Base-by-base conservation (phyloP, 92 coral and sea anemone species). In the Actinostola sp. region DNA sequence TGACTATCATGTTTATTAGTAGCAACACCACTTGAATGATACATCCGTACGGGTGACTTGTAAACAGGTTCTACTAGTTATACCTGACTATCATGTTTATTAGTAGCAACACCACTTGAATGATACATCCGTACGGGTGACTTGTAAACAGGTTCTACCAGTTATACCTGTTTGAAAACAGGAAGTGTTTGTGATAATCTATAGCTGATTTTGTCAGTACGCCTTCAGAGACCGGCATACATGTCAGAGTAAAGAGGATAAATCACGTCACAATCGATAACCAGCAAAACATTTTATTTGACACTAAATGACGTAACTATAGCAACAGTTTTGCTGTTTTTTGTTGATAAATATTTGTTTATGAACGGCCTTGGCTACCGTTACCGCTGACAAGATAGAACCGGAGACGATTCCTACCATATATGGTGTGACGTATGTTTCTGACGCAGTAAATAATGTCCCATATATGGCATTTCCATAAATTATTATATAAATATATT, bases 401-500 rank as follows among this genome's bases (percentile, higher is more conserved):
- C 23, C 32, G 28, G 11, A 50, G 29, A 25, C 56, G 0, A 46
- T 3, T 34, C 45, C 43, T 51, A 49, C 74, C 74, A 68, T 52
- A 51, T 66, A 68, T 46, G 62, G 63, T 35, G 46, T 61, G 42
- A 30, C 33, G 21, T 0, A n/a, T n/a, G n/a, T n/a, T n/a, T n/a
- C n/a, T n/a, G n/a, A n/a, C n/a, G n/a, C 11, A 31, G 49, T 58
- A 58, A 67, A 49, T 67, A 46, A 9, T 33, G 16, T 34, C 31
- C 48, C 62, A 32, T 51, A 68, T 51, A 43, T 19, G 72, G 57
- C 38, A n/a, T 34, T 21, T 33, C 19, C 38, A 4, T 33, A 36
- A 32, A 50, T 68, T 50, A 45, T 48, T 26, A 66, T 66, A 68
- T 68, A 68, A 68, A 68, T 68, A 68, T 68, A 68, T 51, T 68